Evolutionary conservation across 2,797 vertebrate genomes (phyloP), one percentile per base, ranked within the genome.

Genomic region (Lepilemur ruficaudatus): DNA sequence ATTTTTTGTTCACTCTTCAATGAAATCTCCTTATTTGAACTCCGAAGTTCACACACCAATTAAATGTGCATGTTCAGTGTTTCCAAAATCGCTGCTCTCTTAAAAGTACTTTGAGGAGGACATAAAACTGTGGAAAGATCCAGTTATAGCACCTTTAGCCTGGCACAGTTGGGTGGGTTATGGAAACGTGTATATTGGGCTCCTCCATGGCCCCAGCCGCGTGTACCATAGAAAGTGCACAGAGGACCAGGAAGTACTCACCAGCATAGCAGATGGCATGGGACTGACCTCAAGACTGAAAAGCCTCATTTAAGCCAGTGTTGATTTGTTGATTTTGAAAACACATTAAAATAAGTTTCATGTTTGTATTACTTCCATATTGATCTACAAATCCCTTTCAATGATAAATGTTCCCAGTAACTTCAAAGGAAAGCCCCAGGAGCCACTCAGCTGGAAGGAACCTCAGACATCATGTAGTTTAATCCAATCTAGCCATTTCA

Each of bases 281-380:
- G 73, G 61, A 57, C 92, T 96, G 79, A 35, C 55, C 69, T 22
- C 78, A 91, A 97, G 89, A 82, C 61, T 35, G 87, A 89, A 95
- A 82, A 94, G 75, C 23, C 61, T 15, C 89, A 25, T 79, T 89
- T 70, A 91, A 96, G 72, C 82, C 96, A 90, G 52, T 81, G 70
- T 87, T 95, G 57, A 94, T 95, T 98, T 81, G 70, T 87, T 95
- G 57, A 94, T 95, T 98, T 96, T 97, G 96, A 89, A 96, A 98
- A 94, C 59, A 91, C 78, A 90, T 20, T 93, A 91, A 98, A 98
- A 97, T 63, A 90, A 96, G 95, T 97, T 97, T 97, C 23, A 35
- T 87, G 67, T 98, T 98, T 94, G 88, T 75, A 86, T 96, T 95
- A 90, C 63, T 95, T 90, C 81, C n/a, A 5, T 28, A 48, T 38